Base-by-base conservation (phyloP, 1,140 invertebrate genomes). In the Drosophila subpulchrella region DNA sequence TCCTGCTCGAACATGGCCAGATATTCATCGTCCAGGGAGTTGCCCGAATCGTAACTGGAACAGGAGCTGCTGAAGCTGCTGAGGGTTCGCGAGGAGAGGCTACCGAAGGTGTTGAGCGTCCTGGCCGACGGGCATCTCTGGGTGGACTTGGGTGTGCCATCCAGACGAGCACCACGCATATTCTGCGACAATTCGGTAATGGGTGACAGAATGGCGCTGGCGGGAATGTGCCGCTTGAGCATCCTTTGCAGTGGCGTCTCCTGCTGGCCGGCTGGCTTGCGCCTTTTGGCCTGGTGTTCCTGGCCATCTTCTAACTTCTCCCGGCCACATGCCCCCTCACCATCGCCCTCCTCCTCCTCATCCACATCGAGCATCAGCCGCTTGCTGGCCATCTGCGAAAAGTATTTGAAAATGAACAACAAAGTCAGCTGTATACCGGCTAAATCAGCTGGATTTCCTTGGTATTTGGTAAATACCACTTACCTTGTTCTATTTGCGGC, bases 11-110 rank as follows among this genome's bases (percentile, higher is more conserved):
- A 94, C 58, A 96, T 92, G 32, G 96, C 95, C 62, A 95, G 93
- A 74, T 95, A 95, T 2, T 95, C 95, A 80, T 96, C 95, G 65
- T 95, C 95, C 67, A 94, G 93, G 1, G 94, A 94, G 6, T 83
- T 89, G 4, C 82, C 54, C 0, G 94, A 94, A 48, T 94, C 94
- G 41, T 70, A 90, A 32, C 93, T 94, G 24, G 93, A 94, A 11
- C 92, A 95, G 0, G 94, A 32, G 62, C 90, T 93, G 12, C 93
- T 84, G 41, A 94, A 42, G 60, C 90, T 93, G 48, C 63, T 73
- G 10, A 30, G 32, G 15, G 47, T 38, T 5, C 42, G 38, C 20
- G 73, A 75, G 8, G 93, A 95, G 0, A 93, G 34, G 63, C 90
- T 93, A 7, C 93, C 81, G 34, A 93, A 92, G 17, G 50, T 60